Conservation (phyloP, 2,888 invertebrate species). For the Tineola bisselliella region DNA sequence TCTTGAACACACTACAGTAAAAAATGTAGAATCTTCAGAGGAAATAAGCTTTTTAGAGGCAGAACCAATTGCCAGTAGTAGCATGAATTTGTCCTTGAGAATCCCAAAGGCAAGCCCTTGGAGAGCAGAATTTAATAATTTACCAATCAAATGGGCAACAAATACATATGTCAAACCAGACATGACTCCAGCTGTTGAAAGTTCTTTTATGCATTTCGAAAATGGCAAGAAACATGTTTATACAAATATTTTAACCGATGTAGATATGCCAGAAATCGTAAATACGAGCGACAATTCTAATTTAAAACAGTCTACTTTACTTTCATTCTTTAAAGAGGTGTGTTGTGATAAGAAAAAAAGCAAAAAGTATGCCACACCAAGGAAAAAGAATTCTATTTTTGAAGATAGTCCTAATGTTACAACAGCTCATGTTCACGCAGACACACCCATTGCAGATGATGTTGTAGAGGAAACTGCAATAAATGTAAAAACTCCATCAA, state of each 20-base stretch:
- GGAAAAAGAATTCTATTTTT: conserved; percentile 34
- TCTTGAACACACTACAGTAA: conserved; percentile 1
- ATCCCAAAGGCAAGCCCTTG: conserved; percentile 54
- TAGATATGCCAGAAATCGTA: conserved; percentile 29
- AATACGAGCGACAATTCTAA: conserved; percentile 25
- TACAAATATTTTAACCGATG: conserved; percentile 39
- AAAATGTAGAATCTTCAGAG: conserved; percentile 30
- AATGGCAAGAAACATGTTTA: conserved; percentile 55
- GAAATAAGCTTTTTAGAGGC: conserved; percentile 55
- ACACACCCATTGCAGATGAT: neutral
- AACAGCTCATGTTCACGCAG: neutral
- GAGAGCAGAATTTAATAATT: conserved; percentile 50
- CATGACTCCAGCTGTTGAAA: conserved; percentile 61
- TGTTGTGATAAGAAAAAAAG: conserved; percentile 43
- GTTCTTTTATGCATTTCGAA: conserved; percentile 42
- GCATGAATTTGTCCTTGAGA: conserved; percentile 44
- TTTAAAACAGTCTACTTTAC: conserved; percentile 55
- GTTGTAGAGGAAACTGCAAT: conserved; percentile 12
- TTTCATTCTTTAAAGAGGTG: conserved; percentile 55
- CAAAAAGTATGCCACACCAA: conserved; percentile 31
- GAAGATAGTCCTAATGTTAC: conserved; percentile 23
- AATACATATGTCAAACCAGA: conserved; percentile 56
- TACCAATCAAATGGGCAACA: conserved; percentile 56
- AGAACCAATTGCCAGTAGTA: conserved; percentile 52
- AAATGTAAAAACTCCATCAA: conserved; percentile 20